These are phyloP conservation scores for Pluvialis apricaria DNA, from an alignment of 2,113 vertebrate genomes.

Conservation along the genomic window DNA sequence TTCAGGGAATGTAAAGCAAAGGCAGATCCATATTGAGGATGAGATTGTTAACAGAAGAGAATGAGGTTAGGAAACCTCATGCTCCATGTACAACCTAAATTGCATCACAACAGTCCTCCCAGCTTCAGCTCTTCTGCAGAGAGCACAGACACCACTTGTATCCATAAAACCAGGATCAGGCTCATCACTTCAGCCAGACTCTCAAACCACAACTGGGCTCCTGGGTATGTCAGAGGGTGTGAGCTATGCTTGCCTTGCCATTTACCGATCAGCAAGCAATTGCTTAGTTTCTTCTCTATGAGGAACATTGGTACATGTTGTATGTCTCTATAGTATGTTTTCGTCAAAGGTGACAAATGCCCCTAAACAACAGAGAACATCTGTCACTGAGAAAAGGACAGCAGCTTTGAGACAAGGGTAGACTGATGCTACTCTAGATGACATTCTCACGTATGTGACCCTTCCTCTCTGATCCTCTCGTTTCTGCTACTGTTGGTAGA, in stretches of 20 bases:
- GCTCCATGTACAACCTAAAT: neutral
- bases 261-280: neutral
- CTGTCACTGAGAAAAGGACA: neutral
- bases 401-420: neutral
- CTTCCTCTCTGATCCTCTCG: neutral
- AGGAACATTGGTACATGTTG: neutral
- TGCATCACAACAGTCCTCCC: neutral
- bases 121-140: neutral
- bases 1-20: neutral
- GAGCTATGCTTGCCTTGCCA: neutral
- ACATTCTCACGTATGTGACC: neutral
- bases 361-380: neutral
- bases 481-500: neutral
- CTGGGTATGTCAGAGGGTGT: neutral
- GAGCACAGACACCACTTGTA: neutral
- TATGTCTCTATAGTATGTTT: neutral
- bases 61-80: neutral
- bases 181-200: neutral
- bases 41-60: neutral
- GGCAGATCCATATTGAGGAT: neutral
- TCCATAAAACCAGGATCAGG: neutral
- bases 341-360: neutral
- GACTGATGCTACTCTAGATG: neutral
- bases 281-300: neutral
- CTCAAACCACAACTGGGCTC: neutral